phyloP scores from a whole-genome alignment of 2,113 vertebrate genomes.

The Coracopsis vasa region DNA sequence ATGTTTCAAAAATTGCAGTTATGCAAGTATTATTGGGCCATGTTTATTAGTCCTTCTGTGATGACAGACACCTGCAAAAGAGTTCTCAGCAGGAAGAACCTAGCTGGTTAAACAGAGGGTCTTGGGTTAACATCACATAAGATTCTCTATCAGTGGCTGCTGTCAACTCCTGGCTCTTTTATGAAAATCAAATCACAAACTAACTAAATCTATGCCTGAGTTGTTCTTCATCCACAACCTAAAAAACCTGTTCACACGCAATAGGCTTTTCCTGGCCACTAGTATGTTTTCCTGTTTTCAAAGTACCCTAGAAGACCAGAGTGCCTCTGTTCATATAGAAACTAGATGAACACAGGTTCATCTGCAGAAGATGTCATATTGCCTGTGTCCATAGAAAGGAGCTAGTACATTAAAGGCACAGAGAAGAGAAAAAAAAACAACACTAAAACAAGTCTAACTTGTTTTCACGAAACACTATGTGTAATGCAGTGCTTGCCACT shows the following conservation, averaged over 20 bases:
- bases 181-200: neutral
- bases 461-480: neutral
- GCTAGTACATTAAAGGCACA: neutral
- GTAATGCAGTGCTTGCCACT: constrained; percentile 8
- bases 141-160: neutral
- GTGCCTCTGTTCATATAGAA: neutral
- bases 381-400: neutral
- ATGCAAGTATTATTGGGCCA: neutral
- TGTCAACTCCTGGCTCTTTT: neutral
- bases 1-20: neutral
- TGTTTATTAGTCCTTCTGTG: neutral
- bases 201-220: neutral
- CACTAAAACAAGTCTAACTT: constrained; percentile 20
- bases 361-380: neutral
- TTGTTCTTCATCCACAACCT: neutral
- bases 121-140: neutral
- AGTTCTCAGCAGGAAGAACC: neutral
- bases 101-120: neutral
- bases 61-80: neutral
- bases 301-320: neutral
- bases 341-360: neutral
- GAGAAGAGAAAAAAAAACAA: neutral
- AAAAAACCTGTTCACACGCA: neutral
- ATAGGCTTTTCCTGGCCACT: neutral
- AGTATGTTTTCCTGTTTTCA: neutral